A percentile compares a stretch with the other conserved stretches of the same genome.
phyloP scores from a whole-genome alignment of 2,113 vertebrate genomes.

The Oriolus oriolus region DNA sequence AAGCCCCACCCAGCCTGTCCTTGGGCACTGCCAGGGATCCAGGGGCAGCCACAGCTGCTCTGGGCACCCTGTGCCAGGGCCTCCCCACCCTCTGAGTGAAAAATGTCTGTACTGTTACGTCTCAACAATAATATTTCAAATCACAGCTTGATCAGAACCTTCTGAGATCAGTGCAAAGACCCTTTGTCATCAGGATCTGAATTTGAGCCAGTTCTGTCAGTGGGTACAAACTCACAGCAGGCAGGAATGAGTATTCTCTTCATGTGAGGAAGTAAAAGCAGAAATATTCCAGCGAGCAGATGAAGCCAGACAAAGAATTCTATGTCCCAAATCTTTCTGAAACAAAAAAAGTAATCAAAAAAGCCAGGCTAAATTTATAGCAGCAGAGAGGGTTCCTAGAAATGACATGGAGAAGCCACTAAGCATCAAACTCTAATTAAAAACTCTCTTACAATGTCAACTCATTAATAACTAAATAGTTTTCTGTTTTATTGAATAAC shows the following conservation, averaged over 20 bases:
- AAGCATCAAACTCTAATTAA: not conserved
- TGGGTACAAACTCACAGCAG: not conserved
- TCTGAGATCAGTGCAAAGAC: not conserved
- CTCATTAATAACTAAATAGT: not conserved
- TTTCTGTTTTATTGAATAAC: not conserved
- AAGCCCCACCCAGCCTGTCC: accelerated
- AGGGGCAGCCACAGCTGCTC: not conserved
- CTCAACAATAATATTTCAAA: not conserved
- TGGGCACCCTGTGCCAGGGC: not conserved
- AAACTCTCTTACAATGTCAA: not conserved
- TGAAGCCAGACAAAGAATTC: not conserved
- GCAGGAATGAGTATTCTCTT: not conserved
- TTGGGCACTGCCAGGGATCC: not conserved
- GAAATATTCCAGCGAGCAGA: not conserved
- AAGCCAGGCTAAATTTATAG: not conserved
- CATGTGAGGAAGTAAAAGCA: not conserved
- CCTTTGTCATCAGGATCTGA: not conserved
- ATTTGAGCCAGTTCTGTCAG: not conserved
- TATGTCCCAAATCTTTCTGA: not conserved
- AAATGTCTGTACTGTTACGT: too few species aligned
- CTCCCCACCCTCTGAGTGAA: accelerated
- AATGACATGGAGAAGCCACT: not conserved
- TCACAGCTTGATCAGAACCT: not conserved
- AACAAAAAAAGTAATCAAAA: not conserved
- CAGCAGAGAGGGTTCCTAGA: not conserved